phyloP scores from a whole-genome alignment of 2,888 invertebrate species.

The Hoplodrina blanda region DNA sequence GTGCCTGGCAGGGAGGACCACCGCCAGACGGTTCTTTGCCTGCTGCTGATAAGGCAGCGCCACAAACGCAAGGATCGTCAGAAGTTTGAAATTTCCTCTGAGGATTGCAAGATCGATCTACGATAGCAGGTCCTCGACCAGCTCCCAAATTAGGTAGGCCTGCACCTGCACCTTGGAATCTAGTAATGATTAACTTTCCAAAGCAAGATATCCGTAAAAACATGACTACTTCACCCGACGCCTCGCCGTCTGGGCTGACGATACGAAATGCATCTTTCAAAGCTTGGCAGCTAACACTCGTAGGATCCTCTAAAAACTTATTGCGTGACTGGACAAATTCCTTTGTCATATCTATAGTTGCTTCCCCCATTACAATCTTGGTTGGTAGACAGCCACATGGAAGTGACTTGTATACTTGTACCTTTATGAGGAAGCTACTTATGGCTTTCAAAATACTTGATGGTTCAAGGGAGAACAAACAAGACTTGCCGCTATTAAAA shows the following conservation, averaged over 20 bases:
- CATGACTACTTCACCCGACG: constrained; percentile 91
- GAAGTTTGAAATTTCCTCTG: constrained; percentile 75
- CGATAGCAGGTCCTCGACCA: constrained; percentile 67
- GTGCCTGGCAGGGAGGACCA: constrained; percentile 55
- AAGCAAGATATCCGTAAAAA: constrained; percentile 92
- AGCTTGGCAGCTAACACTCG: constrained; percentile 88
- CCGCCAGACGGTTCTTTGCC: constrained; percentile 43
- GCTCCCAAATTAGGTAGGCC: constrained; percentile 74
- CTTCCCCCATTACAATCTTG: constrained; percentile 91
- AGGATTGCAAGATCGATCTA: constrained; percentile 83
- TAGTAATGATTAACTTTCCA: constrained; percentile 92
- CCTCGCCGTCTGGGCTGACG: constrained; percentile 83
- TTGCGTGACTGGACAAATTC: constrained; percentile 91
- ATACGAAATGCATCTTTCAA: constrained; percentile 91
- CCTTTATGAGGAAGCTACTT: constrained; percentile 89
- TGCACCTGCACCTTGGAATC: constrained; percentile 89
- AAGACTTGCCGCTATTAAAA: constrained; percentile 92
- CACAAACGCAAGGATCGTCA: constrained; percentile 83
- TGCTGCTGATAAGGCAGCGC: constrained; percentile 68
- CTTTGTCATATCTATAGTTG: constrained; percentile 91
- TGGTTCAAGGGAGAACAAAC: constrained; percentile 92
- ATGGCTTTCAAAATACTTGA: constrained; percentile 88
- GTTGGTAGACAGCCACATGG: constrained; percentile 92
- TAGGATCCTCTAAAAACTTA: constrained; percentile 85
- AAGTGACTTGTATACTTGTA: constrained; percentile 91